Evolutionary conservation across 2,113 vertebrate species (phyloP).

Genomic region (Empidonax traillii): DNA sequence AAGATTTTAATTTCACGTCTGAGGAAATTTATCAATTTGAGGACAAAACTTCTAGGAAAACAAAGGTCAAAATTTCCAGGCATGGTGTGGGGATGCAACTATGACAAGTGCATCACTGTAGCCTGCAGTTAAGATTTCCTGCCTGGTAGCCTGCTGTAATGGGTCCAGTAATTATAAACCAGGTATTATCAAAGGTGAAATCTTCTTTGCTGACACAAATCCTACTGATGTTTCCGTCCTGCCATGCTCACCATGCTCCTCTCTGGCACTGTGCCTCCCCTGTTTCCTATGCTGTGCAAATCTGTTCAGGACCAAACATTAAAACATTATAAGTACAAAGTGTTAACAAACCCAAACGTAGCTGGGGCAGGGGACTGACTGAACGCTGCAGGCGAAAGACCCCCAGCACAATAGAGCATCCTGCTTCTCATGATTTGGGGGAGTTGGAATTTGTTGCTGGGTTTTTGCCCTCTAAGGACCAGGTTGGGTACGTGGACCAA

Average conservation of each 20-base stretch:
- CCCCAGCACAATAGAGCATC: not conserved
- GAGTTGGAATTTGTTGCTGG: not conserved
- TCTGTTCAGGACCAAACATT: not conserved
- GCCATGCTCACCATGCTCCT: not conserved
- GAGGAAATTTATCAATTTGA: conserved; percentile 61
- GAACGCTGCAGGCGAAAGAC: not conserved
- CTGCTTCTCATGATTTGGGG: fast-evolving
- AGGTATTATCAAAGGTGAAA: not conserved
- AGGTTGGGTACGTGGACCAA: not conserved
- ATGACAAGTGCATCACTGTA: not conserved
- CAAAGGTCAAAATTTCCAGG: conserved; percentile 3
- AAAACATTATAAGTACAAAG: not conserved
- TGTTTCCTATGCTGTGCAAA: not conserved
- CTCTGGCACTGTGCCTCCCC: not conserved
- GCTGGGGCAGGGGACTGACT: not conserved
- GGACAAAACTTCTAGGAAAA: conserved; percentile 44
- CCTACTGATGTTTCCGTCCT: not conserved
- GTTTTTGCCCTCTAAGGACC: not conserved
- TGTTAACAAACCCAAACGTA: not conserved
- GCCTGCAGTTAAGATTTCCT: not conserved
- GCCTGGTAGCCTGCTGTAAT: not conserved
- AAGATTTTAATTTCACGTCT: conserved; percentile 73
- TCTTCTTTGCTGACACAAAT: conserved; percentile 27
- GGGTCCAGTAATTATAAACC: not conserved
- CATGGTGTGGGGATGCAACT: not conserved